Evolutionary conservation across 1,140 invertebrate genomes (phyloP).

Genomic region (Wiebesia pumilae): DNA sequence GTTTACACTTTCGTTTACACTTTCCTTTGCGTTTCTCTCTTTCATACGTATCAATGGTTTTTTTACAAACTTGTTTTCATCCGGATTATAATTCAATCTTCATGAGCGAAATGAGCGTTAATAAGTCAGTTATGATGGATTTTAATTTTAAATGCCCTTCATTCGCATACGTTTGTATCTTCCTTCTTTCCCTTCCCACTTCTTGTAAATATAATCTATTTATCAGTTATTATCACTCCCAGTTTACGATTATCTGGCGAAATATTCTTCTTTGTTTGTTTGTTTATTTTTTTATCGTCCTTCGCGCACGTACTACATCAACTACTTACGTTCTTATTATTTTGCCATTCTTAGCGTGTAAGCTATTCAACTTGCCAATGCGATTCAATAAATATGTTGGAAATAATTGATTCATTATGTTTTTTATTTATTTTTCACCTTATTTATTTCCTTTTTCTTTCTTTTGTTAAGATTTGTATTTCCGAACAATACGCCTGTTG

Average conservation of each 20-base stretch:
- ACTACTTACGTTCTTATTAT: constrained; percentile 63
- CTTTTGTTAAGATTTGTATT: not conserved
- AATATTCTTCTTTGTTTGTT: constrained; percentile 55
- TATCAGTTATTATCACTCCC: constrained; percentile 62
- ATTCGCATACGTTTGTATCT: constrained; percentile 34
- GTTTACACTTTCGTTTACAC: constrained; percentile 46
- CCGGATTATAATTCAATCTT: not conserved
- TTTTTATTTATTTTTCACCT: constrained; percentile 46
- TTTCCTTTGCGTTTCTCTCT: not conserved
- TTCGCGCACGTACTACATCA: constrained; percentile 65
- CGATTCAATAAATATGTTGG: constrained; percentile 72
- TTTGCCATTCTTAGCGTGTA: constrained; percentile 70
- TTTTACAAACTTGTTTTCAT: constrained; percentile 2
- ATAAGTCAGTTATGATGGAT: constrained; percentile 54
- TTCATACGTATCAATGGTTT: constrained; percentile 4
- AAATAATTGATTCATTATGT: constrained; percentile 57
- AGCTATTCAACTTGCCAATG: constrained; percentile 73
- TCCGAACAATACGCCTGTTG: not conserved
- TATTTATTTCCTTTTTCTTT: constrained; percentile 47
- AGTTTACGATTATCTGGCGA: constrained; percentile 56
- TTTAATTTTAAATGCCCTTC: constrained; percentile 43
- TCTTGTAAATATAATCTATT: constrained; percentile 72
- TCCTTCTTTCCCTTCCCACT: constrained; percentile 51
- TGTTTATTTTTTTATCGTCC: constrained; percentile 63
- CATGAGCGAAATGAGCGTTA: constrained; percentile 49